These are phyloP conservation scores for Turritopsis rubra DNA, from an alignment of 30 jellyfish, hydroid and myxozoan genomes.

Conservation along the genomic window DNA sequence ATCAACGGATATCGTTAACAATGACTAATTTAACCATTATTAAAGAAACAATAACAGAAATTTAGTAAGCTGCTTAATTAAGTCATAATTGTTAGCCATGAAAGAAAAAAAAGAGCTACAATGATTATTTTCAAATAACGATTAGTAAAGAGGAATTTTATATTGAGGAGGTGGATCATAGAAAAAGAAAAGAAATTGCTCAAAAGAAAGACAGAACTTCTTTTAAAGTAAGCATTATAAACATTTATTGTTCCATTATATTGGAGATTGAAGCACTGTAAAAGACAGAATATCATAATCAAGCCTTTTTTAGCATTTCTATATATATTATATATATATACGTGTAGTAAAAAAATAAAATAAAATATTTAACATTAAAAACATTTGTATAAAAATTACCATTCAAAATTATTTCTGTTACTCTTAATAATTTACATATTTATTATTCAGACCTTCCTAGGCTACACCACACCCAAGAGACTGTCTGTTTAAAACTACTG, in stretches of 20 bases:
- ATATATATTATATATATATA: too few species aligned
- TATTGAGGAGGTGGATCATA: neutral
- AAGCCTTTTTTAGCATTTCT: neutral
- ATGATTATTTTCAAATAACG: neutral
- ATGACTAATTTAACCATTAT: neutral
- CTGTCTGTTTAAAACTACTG: too few species aligned
- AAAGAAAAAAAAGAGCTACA: neutral
- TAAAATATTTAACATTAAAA: too few species aligned
- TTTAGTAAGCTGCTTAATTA: neutral
- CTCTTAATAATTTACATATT: too few species aligned
- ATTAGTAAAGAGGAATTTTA: neutral
- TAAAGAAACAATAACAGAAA: neutral
- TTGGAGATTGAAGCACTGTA: neutral
- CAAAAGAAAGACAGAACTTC: neutral
- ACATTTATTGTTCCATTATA: neutral
- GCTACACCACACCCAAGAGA: too few species aligned
- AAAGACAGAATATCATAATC: neutral
- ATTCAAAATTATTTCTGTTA: too few species aligned
- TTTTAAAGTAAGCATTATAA: neutral
- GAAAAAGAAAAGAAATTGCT: neutral
- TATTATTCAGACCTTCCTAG: too few species aligned
- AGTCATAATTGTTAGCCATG: neutral
- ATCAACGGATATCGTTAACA: neutral
- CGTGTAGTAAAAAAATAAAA: too few species aligned
- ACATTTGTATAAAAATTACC: too few species aligned